Conservation (phyloP, 2,113 vertebrate genomes). For the Pseudorhombus dupliciocellatus region DNA sequence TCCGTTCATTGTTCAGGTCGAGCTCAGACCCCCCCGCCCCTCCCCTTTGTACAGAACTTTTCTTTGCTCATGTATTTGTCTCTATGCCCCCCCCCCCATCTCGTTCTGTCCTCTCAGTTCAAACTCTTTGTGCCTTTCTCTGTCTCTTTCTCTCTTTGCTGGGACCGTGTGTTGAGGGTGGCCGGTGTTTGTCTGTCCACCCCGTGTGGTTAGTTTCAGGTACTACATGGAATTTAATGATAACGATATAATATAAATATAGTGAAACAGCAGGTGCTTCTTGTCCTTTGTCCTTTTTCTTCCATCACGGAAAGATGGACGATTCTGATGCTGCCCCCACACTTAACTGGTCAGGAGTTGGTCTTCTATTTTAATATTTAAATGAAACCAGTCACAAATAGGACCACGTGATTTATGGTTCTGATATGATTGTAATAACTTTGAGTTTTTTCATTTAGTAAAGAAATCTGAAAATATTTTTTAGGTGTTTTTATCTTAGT, state of each 20-base stretch:
- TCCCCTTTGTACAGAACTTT: conserved; percentile 9
- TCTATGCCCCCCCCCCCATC: conserved; percentile 22
- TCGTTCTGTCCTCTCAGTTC: conserved; percentile 56
- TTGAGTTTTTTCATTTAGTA: too few relatives aligned
- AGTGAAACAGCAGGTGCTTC: conserved; percentile 68
- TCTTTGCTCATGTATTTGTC: conserved; percentile 52
- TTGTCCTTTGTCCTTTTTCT: background rate
- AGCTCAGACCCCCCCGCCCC: background rate
- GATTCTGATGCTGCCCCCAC: too few relatives aligned
- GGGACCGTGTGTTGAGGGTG: conserved; percentile 78
- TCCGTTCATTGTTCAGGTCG: conserved; percentile 24
- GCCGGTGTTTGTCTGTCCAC: conserved; percentile 66
- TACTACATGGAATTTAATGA: conserved; percentile 84
- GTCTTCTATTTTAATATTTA: too few relatives aligned
- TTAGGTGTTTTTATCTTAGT: too few relatives aligned
- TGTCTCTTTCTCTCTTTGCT: conserved; percentile 78
- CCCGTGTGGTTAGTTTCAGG: conserved; percentile 84
- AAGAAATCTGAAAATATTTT: too few relatives aligned
- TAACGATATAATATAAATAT: conserved; percentile 85
- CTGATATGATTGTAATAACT: too few relatives aligned
- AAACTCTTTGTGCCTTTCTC: conserved; percentile 80
- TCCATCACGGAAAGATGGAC: background rate
- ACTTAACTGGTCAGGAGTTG: too few relatives aligned
- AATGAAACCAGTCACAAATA: too few relatives aligned
- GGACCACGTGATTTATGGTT: too few relatives aligned